Conservation (phyloP, 2,113 vertebrate species). For the Cheilinus undulatus region DNA sequence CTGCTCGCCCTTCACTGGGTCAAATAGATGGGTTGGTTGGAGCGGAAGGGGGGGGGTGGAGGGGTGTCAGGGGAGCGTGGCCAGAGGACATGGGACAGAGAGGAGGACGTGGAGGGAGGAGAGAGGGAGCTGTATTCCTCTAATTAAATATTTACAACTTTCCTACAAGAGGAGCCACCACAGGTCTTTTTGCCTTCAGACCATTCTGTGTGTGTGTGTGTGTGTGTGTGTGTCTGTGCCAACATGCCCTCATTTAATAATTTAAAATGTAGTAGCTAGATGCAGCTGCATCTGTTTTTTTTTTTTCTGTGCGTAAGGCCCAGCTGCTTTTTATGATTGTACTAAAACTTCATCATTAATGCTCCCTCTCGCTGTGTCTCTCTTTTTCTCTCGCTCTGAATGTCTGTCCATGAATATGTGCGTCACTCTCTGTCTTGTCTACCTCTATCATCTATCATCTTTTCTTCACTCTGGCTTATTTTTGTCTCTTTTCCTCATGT, state of each 20-base stretch:
- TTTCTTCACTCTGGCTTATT: not conserved
- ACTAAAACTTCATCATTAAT: conserved; percentile 16
- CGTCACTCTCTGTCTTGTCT: not conserved
- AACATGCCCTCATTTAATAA: conserved; percentile 53
- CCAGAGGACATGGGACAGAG: conserved; percentile 53
- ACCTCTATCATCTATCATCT: too few species aligned
- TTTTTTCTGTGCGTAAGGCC: conserved; percentile 17
- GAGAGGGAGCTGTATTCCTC: conserved; percentile 48
- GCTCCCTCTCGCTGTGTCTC: not conserved
- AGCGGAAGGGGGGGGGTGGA: conserved; percentile 38
- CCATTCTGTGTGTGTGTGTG: conserved; percentile 11
- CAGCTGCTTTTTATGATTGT: conserved; percentile 20
- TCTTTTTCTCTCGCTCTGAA: not conserved
- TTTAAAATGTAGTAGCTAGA: conserved; percentile 32
- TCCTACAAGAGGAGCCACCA: conserved; percentile 34
- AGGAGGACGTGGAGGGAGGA: conserved; percentile 37
- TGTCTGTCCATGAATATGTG: too few species aligned
- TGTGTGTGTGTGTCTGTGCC: conserved; percentile 8
- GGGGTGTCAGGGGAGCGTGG: conserved; percentile 40
- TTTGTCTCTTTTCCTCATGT: not conserved
- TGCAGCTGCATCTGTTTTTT: conserved; percentile 40
- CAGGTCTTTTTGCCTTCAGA: conserved; percentile 8
- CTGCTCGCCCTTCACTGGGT: conserved; percentile 59
- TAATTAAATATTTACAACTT: conserved; percentile 69
- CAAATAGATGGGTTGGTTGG: conserved; percentile 54